A percentile compares a stretch with the other conserved stretches of the same genome.
Conservation (phyloP, 2,888 invertebrate species). For the Apoda limacodes region DNA sequence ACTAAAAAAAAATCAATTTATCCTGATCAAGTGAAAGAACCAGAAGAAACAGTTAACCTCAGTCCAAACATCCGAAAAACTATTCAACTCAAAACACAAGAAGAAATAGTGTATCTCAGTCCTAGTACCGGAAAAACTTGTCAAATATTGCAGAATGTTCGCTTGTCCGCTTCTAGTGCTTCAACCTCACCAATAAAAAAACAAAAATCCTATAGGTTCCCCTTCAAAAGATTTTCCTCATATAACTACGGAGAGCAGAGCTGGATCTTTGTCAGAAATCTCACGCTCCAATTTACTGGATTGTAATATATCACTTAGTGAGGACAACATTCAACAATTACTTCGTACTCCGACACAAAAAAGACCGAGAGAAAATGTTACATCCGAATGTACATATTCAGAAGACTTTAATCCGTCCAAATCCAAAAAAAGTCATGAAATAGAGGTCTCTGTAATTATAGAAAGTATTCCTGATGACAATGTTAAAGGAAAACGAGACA, state of each 20-base stretch:
- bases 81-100: conserved; percentile 12
- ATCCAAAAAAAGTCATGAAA: conserved; percentile 13
- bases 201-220: conserved; percentile 13
- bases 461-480: conserved; percentile 6
- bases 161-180: conserved; percentile 15
- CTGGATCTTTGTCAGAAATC: conserved; percentile 20
- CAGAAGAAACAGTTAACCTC: conserved; percentile 13
- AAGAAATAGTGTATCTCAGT: conserved; percentile 16
- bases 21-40: conserved; percentile 6
- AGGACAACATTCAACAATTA: conserved; percentile 14
- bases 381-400: conserved; percentile 12
- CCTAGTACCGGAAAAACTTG: conserved; percentile 18
- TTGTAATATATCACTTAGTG: conserved; percentile 17
- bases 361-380: conserved; percentile 10
- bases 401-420: conserved; percentile 14
- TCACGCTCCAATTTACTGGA: conserved; percentile 20
- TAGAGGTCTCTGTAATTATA: conserved; percentile 15
- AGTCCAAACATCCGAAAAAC: conserved; percentile 7
- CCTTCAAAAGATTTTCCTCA: conserved; percentile 15
- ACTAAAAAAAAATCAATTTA: conserved; percentile 8
- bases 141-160: conserved; percentile 19
- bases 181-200: conserved; percentile 14
- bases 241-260: conserved; percentile 18
- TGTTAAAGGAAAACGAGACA: conserved; percentile 18
- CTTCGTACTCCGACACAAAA: conserved; percentile 15